Base-by-base conservation (phyloP, 2,888 invertebrate species). In the Parasteatoda lunata region DNA sequence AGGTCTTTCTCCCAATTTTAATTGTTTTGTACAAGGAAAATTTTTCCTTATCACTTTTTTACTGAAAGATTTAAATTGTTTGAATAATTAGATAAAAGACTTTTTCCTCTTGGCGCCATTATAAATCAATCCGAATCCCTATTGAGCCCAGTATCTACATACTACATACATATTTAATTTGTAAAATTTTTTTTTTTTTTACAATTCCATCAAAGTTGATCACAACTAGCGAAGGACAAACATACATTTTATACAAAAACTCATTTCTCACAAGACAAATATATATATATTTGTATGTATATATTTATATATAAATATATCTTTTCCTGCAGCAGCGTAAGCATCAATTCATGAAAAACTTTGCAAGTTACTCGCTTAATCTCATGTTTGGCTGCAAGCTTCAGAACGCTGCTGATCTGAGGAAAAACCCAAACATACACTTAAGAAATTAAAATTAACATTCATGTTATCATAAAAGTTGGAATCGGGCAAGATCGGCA, bases 221-320 rank as follows among this genome's bases (percentile, higher is more conserved):
- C 15, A 80, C 85, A 85, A 54, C 69, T 79, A 79, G 78, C 75
- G 78, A 80, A 80, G 79, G 71, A 80, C 76, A 71, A 85, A 85
- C 80, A 80, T 75, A 80, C 77, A 30, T 73, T 78, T 76, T 80
- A 71, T 85, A 85, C 76, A 85, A 79, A 81, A 85, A 85, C 76
- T 71, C 70, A 79, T 70, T 80, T 76, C 76, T 84, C 79, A 76
- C 85, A 77, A 79, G 80, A 85, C 80, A 85, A 79, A 85, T 80
- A 85, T 85, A 79, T 84, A 78, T 84, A 78, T 84, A 59, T 79
- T 71, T 83, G 66, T 83, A 77, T 82, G 59, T 75, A 68, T 69
- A 68, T 84, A 72, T 84, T 51, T 77, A 84, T 84, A 80, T 85
- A 85, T 80, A 85, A 85, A 85, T 85, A 85, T 85, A 85, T 83